phyloP scores from a whole-genome alignment of 2,888 invertebrate genomes.

The Hermaeophaga mercurialis region DNA sequence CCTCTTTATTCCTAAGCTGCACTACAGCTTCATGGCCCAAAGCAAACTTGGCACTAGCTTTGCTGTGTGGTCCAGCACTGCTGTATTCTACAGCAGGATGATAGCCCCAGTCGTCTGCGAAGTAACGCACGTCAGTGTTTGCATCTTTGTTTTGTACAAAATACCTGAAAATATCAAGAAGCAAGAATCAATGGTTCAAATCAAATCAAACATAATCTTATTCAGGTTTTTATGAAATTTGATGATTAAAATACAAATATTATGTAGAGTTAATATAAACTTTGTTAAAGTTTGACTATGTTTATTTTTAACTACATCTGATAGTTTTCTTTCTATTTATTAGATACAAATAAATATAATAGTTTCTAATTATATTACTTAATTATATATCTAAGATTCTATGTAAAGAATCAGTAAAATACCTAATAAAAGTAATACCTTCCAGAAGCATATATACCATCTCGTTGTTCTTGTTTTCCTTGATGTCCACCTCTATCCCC shows the following conservation, averaged over 20 bases:
- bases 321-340: no score
- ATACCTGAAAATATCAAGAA: slow-evolving; percentile 45
- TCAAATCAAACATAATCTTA: no score
- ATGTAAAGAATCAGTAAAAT: neutral
- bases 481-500: slow-evolving; percentile 56
- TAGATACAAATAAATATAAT: no score
- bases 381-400: no score
- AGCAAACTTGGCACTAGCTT: slow-evolving; percentile 61
- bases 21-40: slow-evolving; percentile 64
- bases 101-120: slow-evolving; percentile 68
- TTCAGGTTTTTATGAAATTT: neutral
- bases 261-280: no score
- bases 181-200: slow-evolving; percentile 4
- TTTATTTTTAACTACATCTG: no score
- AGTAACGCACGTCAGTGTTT: slow-evolving; percentile 64
- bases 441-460: slow-evolving; percentile 58
- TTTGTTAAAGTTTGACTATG: no score
- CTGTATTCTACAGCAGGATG: slow-evolving; percentile 67
- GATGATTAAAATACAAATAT: no score
- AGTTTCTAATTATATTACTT: no score
- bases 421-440: slow-evolving; percentile 43
- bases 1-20: slow-evolving; percentile 53
- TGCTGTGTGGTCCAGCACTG: slow-evolving; percentile 60
- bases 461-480: slow-evolving; percentile 57
- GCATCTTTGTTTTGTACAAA: slow-evolving; percentile 52